These are phyloP conservation scores for Monoplex corrugatus DNA, from an alignment of 2,888 invertebrate genomes.

Conservation along the genomic window DNA sequence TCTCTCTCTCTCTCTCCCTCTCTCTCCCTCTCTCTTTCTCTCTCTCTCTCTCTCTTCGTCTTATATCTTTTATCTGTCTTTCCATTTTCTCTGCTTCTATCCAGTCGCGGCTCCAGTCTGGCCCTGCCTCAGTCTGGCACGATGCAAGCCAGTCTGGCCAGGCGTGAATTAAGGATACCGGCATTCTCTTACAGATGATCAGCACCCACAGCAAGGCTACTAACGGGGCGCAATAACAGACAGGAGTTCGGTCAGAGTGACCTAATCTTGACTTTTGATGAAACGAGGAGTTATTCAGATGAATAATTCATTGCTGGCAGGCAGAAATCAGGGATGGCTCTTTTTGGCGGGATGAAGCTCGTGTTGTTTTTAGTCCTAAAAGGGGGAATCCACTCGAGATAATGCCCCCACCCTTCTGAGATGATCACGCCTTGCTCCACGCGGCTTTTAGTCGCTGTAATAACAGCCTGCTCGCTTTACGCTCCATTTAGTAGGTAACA, in stretches of 20 bases:
- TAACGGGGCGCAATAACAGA: neutral
- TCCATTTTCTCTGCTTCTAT: neutral
- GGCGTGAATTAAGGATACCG: neutral
- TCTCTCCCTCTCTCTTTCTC: neutral
- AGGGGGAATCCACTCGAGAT: slow-evolving; percentile 26
- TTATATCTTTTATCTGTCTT: neutral
- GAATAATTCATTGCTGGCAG: slow-evolving; percentile 49
- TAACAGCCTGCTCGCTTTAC: slow-evolving; percentile 3
- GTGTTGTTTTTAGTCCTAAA: neutral
- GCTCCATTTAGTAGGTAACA: slow-evolving; percentile 32
- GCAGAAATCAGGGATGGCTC: neutral
- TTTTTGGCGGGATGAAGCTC: neutral
- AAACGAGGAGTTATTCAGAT: slow-evolving; percentile 46
- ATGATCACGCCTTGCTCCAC: slow-evolving; percentile 1
- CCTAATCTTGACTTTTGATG: slow-evolving; percentile 49
- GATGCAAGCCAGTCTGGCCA: neutral
- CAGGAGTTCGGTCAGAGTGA: slow-evolving; percentile 33
- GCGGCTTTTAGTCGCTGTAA: slow-evolving; percentile 28
- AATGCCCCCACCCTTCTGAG: neutral
- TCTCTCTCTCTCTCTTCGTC: neutral
- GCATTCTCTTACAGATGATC: neutral
- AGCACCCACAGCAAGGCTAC: slow-evolving; percentile 8
- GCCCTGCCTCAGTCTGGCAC: neutral
- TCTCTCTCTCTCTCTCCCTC: neutral
- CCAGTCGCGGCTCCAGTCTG: too few relatives aligned